A percentile compares a stretch with the other conserved stretches of the same genome.
Conservation (phyloP, 2,113 vertebrate species). For the Nycticorax nycticorax region DNA sequence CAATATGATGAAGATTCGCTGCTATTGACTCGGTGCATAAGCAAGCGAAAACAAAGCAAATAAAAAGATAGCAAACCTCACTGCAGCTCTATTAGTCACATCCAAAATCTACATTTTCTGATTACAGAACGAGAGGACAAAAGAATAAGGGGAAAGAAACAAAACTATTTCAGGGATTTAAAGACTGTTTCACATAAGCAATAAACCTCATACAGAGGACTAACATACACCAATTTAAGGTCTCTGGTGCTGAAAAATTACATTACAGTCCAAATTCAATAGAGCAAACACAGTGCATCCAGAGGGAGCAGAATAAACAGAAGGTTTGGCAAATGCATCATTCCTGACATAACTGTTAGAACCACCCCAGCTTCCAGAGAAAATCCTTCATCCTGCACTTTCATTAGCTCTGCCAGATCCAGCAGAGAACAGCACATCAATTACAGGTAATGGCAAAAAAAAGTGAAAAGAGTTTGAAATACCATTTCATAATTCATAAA, state of each 20-base stretch:
- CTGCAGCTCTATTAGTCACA: not conserved
- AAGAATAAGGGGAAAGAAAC: not conserved
- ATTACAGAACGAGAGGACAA: not conserved
- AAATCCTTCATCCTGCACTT: not conserved
- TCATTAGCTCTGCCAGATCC: not conserved
- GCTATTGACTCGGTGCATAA: not conserved
- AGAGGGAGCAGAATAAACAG: conserved; percentile 18
- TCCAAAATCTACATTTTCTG: not conserved
- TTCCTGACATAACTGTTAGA: not conserved
- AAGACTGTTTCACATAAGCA: not conserved
- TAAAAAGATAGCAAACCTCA: not conserved
- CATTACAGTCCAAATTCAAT: not conserved
- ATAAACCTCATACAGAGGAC: not conserved
- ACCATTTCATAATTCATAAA: not conserved
- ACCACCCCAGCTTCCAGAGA: not conserved
- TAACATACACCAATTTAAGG: not conserved
- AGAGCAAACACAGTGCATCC: not conserved
- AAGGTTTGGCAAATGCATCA: conserved; percentile 2
- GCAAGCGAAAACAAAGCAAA: not conserved
- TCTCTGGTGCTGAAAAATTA: not conserved
- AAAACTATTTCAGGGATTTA: not conserved
- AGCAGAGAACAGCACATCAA: not conserved
- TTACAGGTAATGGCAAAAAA: not conserved
- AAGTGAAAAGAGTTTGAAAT: not conserved
- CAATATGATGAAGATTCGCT: not conserved